Conservation (phyloP, 2,797 vertebrate genomes). For the Myripristis jacobus region DNA sequence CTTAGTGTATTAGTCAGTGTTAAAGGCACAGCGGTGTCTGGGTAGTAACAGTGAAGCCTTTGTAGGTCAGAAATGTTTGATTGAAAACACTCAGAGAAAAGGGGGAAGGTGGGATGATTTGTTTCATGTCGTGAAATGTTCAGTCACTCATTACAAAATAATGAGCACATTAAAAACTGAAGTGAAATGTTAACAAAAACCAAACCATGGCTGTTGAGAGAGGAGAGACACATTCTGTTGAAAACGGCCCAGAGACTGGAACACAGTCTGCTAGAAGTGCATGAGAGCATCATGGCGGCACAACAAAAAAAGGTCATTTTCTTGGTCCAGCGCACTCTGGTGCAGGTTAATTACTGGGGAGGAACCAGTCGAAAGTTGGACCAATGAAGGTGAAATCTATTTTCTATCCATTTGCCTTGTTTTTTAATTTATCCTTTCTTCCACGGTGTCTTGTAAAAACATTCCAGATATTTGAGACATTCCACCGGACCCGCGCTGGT, state of each 20-base stretch:
- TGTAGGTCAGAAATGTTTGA: slow-evolving; percentile 49
- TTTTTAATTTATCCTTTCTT: slow-evolving; percentile 44
- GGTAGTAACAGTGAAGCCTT: slow-evolving; percentile 63
- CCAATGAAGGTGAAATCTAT: slow-evolving; percentile 13
- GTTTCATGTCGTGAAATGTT: slow-evolving; percentile 49
- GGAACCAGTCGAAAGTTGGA: slow-evolving; percentile 47
- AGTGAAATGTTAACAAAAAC: not conserved
- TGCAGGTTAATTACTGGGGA: slow-evolving; percentile 25
- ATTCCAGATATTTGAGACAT: slow-evolving; percentile 86
- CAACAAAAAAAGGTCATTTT: slow-evolving; percentile 15
- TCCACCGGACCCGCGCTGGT: slow-evolving; percentile 74
- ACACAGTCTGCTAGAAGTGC: too few relatives aligned
- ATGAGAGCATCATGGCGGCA: not conserved
- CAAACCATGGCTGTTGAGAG: slow-evolving; percentile 5
- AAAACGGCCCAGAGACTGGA: slow-evolving; percentile 1
- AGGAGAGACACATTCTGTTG: slow-evolving; percentile 3
- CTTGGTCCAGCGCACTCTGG: not conserved
- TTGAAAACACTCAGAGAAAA: slow-evolving; percentile 28
- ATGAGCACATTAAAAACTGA: slow-evolving; percentile 13
- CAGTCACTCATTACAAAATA: not conserved
- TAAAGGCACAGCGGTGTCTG: slow-evolving; percentile 59
- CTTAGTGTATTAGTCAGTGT: slow-evolving; percentile 72
- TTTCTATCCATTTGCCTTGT: slow-evolving; percentile 42
- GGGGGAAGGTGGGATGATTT: slow-evolving; percentile 57
- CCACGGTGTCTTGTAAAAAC: slow-evolving; percentile 76